Evolutionary conservation across 2,797 vertebrate species (phyloP).

Genomic region (Sebastes iracundus): DNA sequence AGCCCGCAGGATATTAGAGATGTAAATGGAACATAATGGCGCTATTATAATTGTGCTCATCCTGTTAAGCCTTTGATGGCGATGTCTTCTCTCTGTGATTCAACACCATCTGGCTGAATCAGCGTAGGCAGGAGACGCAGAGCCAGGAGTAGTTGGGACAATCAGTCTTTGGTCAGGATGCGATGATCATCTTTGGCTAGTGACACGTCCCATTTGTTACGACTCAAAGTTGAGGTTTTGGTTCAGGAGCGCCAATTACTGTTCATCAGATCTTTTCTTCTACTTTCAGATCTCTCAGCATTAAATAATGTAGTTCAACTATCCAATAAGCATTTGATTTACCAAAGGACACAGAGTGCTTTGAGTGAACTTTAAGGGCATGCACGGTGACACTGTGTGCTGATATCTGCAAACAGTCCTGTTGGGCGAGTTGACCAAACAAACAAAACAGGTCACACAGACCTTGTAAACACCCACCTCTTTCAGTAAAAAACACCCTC

Average conservation of each 20-base stretch:
- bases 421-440: slow-evolving; percentile 56
- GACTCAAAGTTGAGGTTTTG: slow-evolving; percentile 16
- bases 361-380: slow-evolving; percentile 49
- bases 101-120: slow-evolving; percentile 71
- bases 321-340: background rate
- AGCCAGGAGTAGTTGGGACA: slow-evolving; percentile 52
- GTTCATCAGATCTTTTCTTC: background rate
- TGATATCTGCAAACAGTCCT: slow-evolving; percentile 58
- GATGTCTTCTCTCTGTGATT: slow-evolving; percentile 54
- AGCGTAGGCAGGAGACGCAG: slow-evolving; percentile 26
- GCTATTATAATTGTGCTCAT: slow-evolving; percentile 63
- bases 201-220: slow-evolving; percentile 52
- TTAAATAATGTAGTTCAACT: background rate
- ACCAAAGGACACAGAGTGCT: background rate
- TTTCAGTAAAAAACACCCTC: background rate
- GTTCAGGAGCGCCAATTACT: slow-evolving; percentile 7
- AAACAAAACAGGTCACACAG: slow-evolving; percentile 65
- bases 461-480: slow-evolving; percentile 57
- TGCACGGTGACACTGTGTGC: slow-evolving; percentile 51
- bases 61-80: slow-evolving; percentile 61
- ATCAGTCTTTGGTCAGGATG: slow-evolving; percentile 56
- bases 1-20: slow-evolving; percentile 61
- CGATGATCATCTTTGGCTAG: slow-evolving; percentile 54
- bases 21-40: slow-evolving; percentile 70
- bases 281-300: background rate